Evolutionary conservation across 30 jellyfish, hydroid and myxozoan genomes (phyloP), one percentile per base, ranked within the genome.

Genomic region (Hydra vulgaris): DNA sequence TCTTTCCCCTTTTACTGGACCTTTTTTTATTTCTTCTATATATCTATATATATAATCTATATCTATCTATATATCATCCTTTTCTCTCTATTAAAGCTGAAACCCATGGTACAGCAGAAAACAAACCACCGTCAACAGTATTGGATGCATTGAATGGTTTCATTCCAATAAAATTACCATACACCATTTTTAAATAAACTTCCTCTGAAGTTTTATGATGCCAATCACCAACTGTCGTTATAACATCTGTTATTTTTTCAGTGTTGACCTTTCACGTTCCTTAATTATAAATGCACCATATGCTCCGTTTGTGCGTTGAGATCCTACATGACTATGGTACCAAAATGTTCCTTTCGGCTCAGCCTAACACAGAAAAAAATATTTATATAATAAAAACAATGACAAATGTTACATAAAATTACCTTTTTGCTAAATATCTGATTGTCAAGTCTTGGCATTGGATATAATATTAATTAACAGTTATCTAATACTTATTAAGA

Each of bases 141-240:
- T n/a, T 80, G 7, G 96, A 83, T 26, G 90, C 66, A 27, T 81
- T 82, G 80, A 81, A 89, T 52, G 84, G 79, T 66, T 79, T 81
- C 0, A 67, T 70, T 25, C 71, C 85, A 18, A 79, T 84, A 85
- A 84, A 89, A 55, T 89, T 89, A 26, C 96, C 96, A 53, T 82
- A 84, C 4, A 80, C 89, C 95, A 84, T 84, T 26, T 89, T 80
- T 17, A 89, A 85, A 40, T 82, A 89, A 23, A 90, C 98, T 95
- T 86, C 98, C 18, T 76, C 73, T 23, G 95, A 86, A 61, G 86
- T 95, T 17, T 91, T 88, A 76, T 91, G 98, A 76, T 91, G 98
- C 98, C 98, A 91, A 71, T 91, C 98, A n/a, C 96, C 96, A 27
- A 91, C 95, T 15, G 95, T 74, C 98, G 86, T 91, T 80, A 91